Evolutionary conservation across 2,888 invertebrate genomes (phyloP).

Genomic region (Marronus borbonicus): DNA sequence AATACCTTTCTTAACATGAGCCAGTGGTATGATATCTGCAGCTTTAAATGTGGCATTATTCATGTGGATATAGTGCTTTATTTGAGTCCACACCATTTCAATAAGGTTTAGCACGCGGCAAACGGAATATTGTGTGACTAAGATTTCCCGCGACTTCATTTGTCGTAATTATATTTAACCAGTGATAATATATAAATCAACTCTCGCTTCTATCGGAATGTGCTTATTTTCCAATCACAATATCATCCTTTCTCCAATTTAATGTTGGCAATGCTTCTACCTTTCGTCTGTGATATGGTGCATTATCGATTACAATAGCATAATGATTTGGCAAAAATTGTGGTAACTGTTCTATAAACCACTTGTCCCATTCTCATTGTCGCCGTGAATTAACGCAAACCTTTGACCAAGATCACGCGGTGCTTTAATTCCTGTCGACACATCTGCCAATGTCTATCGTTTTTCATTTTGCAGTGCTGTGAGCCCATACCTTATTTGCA

Average conservation of each 20-base stretch:
- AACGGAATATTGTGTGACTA: not conserved
- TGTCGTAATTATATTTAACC: not conserved
- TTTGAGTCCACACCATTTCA: not conserved
- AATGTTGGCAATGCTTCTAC: not conserved
- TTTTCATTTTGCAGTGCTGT: not conserved
- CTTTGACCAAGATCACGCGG: not conserved
- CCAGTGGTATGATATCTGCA: not conserved
- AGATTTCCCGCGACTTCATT: not conserved
- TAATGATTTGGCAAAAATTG: not conserved
- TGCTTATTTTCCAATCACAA: not conserved
- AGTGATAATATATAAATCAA: not conserved
- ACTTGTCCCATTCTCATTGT: not conserved
- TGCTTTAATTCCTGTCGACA: not conserved
- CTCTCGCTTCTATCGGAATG: not conserved
- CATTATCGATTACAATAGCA: not conserved
- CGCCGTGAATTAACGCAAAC: too few species aligned
- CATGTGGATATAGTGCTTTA: not conserved
- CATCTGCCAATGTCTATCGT: not conserved
- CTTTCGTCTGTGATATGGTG: not conserved
- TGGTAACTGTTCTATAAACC: not conserved
- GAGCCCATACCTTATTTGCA: not conserved
- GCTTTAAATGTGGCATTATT: not conserved
- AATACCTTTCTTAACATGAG: slow-evolving; percentile 4
- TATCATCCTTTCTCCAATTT: not conserved
- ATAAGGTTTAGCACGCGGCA: not conserved